A percentile compares a stretch with the other conserved stretches of the same genome.
phyloP scores from a whole-genome alignment of 2,888 invertebrate genomes.

The Tortrix viridana region DNA sequence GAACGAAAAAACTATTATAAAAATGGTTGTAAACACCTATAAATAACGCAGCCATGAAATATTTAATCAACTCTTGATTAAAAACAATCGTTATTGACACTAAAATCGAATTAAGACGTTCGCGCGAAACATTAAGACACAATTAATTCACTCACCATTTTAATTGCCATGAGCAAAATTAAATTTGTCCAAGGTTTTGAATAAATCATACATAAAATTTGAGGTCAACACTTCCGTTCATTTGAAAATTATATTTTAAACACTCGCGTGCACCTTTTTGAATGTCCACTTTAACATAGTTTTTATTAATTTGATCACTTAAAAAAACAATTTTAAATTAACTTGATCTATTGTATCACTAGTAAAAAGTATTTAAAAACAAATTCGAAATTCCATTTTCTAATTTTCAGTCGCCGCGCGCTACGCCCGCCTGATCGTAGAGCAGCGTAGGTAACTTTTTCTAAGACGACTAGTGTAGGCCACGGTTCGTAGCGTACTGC shows the following conservation, averaged over 20 bases:
- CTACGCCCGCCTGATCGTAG: slow-evolving; percentile 36
- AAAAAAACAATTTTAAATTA: slow-evolving; percentile 21
- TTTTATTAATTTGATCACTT: slow-evolving; percentile 36
- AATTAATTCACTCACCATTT: slow-evolving; percentile 71
- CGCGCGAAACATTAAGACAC: slow-evolving; percentile 38
- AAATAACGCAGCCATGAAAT: slow-evolving; percentile 16
- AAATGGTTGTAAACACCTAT: slow-evolving; percentile 17
- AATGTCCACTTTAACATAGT: slow-evolving; percentile 41
- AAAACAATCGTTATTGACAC: slow-evolving; percentile 18
- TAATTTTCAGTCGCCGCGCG: slow-evolving; percentile 51
- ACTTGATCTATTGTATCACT: slow-evolving; percentile 34
- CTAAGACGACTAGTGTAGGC: slow-evolving; percentile 59
- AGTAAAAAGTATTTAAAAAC: slow-evolving; percentile 37
- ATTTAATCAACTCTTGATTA: slow-evolving; percentile 18
- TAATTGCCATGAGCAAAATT: slow-evolving; percentile 81
- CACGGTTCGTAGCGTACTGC: slow-evolving; percentile 61
- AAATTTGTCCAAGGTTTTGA: slow-evolving; percentile 79
- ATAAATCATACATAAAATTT: slow-evolving; percentile 84
- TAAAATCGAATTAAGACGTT: slow-evolving; percentile 33
- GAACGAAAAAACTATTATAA: background rate
- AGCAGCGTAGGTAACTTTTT: slow-evolving; percentile 47
- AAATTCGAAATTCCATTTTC: slow-evolving; percentile 37
- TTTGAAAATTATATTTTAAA: slow-evolving; percentile 62
- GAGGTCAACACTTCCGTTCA: slow-evolving; percentile 72
- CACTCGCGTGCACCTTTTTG: slow-evolving; percentile 56